phyloP scores from a whole-genome alignment of 2,797 vertebrate genomes.

The Crenuchus spilurus region DNA sequence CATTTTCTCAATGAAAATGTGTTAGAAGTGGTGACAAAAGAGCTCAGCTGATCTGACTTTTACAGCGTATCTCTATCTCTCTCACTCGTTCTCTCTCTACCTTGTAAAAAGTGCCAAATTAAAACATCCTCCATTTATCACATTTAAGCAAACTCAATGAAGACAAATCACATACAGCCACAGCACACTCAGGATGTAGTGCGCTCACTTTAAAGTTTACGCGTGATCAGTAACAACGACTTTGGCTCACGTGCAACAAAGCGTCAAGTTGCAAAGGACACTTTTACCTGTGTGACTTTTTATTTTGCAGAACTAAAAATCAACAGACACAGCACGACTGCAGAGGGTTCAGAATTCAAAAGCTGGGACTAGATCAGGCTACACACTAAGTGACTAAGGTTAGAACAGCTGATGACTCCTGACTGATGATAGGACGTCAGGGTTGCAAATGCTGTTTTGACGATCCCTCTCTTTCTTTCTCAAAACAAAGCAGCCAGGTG shows the following conservation, averaged over 20 bases:
- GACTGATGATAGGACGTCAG: not conserved
- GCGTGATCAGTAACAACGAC: no score
- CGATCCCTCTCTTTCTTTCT: conserved; percentile 44
- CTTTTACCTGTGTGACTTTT: no score
- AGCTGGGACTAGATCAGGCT: no score
- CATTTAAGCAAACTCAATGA: not conserved
- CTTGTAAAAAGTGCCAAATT: not conserved
- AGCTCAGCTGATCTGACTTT: not conserved
- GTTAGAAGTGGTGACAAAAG: conserved; percentile 20
- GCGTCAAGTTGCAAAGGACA: no score
- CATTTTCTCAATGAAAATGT: conserved; percentile 39
- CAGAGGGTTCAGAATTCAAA: no score
- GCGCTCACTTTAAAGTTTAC: not conserved
- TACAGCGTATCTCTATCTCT: not conserved
- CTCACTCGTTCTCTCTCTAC: not conserved
- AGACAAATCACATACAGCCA: not conserved
- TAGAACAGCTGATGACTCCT: not conserved
- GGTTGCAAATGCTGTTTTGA: not conserved
- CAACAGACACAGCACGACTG: no score
- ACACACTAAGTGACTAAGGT: no score
- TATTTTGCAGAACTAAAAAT: no score
- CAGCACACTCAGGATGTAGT: not conserved
- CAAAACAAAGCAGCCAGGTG: conserved; percentile 70
- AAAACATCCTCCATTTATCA: not conserved
- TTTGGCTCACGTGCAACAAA: no score